Base-by-base conservation (phyloP, 64 coral and sea anemone species). In the Stichodactyla helianthus region DNA sequence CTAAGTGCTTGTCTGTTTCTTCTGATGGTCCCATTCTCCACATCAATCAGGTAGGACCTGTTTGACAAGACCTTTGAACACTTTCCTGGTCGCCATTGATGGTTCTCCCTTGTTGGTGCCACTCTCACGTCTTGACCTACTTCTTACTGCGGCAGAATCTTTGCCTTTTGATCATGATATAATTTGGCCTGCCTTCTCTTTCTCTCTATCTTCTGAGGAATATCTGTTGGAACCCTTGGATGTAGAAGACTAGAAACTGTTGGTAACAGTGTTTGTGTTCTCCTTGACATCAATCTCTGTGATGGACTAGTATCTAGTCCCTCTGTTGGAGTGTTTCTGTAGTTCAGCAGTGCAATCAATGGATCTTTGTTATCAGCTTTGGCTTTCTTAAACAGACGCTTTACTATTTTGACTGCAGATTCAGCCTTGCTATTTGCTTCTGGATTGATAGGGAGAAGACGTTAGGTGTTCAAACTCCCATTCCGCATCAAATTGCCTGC, bases 311-410 rank as follows among this genome's bases (percentile, higher is more conserved):
- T 87, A 55, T 87, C 79, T 23, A 92, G 20, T 5, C 86, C 71
- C 67, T 93, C 91, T 35, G 91, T 79, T 15, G 91, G 91, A 5
- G 91, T 93, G 82, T 93, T 88, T 44, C 91, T 83, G 55, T 93
- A 86, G 50, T 87, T 71, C 13, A 93, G 58, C 11, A 93, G 85
- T 20, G 84, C 88, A 58, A 86, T 54, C 44, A 86, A 86, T 12
- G 87, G 92, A 23, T 86, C 92, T 93, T 88, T 56, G 8, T 26
- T 28, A 84, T 92, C 90, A 11, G 44, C 54, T 4, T 85, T 19
- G 2, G 87, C 70, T 78, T 89, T 89, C 82, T 71, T 81, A 62
- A 86, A 89, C 10, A 87, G 22, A 16, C 31, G 74, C 17, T 92
- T 87, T 5, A 92, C 79, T 52, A 58, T 56, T 68, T 79, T 86